Conservation (phyloP, 2,113 vertebrate species). For the Chloroceryle aenea region DNA sequence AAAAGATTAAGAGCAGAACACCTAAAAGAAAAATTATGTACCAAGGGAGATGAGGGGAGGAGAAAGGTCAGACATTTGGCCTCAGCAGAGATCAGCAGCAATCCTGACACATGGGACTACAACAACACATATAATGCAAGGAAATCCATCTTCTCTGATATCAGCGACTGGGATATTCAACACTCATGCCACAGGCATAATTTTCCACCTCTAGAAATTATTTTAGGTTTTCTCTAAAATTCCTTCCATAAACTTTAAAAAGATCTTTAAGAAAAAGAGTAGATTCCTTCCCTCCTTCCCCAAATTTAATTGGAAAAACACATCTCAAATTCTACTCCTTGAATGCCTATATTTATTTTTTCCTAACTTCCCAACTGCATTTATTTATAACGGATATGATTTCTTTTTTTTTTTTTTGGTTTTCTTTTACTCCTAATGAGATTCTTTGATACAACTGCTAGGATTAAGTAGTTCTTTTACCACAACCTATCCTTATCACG, state of each 20-base stretch:
- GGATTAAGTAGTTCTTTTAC: background rate
- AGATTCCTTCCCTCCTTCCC: background rate
- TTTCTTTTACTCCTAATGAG: background rate
- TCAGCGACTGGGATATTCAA: background rate
- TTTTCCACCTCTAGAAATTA: background rate
- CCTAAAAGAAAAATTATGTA: background rate
- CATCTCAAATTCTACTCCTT: background rate
- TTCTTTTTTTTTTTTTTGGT: background rate
- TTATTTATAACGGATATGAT: background rate
- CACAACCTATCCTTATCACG: background rate
- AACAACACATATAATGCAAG: accelerated
- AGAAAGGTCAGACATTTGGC: background rate
- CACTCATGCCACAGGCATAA: background rate
- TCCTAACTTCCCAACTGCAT: background rate
- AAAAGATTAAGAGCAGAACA: background rate
- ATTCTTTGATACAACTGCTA: background rate
- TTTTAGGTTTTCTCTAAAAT: background rate
- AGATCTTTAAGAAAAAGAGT: background rate
- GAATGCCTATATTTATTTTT: background rate
- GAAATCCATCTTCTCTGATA: accelerated
- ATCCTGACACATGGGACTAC: background rate
- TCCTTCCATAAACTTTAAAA: background rate
- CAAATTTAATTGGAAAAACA: background rate
- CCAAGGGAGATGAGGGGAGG: background rate
- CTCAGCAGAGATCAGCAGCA: background rate